These are phyloP conservation scores for Nephrotoma guestfalica DNA, from an alignment of 2,888 invertebrate species.

Conservation along the genomic window DNA sequence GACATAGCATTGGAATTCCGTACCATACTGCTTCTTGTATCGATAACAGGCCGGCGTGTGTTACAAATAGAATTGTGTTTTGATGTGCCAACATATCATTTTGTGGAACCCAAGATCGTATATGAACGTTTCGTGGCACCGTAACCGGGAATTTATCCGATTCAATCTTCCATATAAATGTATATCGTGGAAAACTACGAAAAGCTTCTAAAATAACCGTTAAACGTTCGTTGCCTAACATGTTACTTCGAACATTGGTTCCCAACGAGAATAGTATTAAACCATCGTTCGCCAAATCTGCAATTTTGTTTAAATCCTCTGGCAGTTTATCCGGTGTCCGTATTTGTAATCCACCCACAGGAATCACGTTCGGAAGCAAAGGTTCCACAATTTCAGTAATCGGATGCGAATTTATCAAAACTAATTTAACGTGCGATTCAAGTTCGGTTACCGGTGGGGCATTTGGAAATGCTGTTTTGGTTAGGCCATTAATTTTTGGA, in stretches of 20 bases:
- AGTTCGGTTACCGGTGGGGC: background rate
- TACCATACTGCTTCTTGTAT: slow-evolving; percentile 22
- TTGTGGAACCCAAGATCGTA: slow-evolving; percentile 36
- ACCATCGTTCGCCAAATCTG: slow-evolving; percentile 21
- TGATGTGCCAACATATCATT: slow-evolving; percentile 20
- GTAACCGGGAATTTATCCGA: slow-evolving; percentile 11
- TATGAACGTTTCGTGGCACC: slow-evolving; percentile 31
- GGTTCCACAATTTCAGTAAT: background rate
- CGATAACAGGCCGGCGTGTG: slow-evolving; percentile 23
- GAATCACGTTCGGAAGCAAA: slow-evolving; percentile 13
- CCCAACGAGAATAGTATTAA: slow-evolving; percentile 26
- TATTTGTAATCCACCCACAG: slow-evolving; percentile 17
- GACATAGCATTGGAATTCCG: slow-evolving; percentile 23
- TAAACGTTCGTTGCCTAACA: slow-evolving; percentile 12
- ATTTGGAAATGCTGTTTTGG: background rate
- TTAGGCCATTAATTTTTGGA: background rate
- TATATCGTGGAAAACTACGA: slow-evolving; percentile 19
- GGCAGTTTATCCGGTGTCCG: slow-evolving; percentile 12
- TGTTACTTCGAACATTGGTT: slow-evolving; percentile 18
- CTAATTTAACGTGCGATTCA: slow-evolving; percentile 7
- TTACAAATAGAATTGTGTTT: slow-evolving; percentile 20
- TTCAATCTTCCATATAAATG: slow-evolving; percentile 29
- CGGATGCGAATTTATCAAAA: slow-evolving; percentile 14
- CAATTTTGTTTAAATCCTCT: slow-evolving; percentile 18
- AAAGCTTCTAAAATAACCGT: slow-evolving; percentile 19